These are phyloP conservation scores for Acleris laterana DNA, from an alignment of 2,888 invertebrate species.

Conservation along the genomic window DNA sequence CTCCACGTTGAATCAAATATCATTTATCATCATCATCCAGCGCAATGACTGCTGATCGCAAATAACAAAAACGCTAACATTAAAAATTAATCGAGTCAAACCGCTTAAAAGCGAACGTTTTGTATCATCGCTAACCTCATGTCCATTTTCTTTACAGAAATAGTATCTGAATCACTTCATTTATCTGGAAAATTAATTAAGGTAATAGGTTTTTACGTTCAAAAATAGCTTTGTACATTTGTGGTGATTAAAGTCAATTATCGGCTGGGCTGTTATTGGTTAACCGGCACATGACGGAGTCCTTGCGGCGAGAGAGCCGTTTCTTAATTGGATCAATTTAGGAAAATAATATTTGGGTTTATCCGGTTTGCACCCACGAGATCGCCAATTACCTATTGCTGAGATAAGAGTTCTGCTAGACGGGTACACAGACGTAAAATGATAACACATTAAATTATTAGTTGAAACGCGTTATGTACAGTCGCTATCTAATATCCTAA, in stretches of 20 bases:
- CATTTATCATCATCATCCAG: not conserved
- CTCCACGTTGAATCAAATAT: not conserved
- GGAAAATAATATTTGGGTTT: slow-evolving; percentile 11
- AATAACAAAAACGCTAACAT: not conserved
- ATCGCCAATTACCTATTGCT: slow-evolving; percentile 11
- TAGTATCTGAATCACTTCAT: slow-evolving; percentile 18
- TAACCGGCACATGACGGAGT: slow-evolving; percentile 15
- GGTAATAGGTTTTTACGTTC: slow-evolving; percentile 19
- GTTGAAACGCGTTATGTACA: not conserved
- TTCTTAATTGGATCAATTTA: slow-evolving; percentile 18
- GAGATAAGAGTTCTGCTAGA: not conserved
- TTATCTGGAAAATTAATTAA: slow-evolving; percentile 22
- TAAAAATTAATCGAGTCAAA: not conserved
- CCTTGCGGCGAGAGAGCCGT: slow-evolving; percentile 11
- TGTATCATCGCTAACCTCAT: not conserved
- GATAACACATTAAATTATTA: slow-evolving; percentile 8
- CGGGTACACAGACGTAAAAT: slow-evolving; percentile 8
- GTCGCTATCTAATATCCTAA: no score
- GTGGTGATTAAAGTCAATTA: slow-evolving; percentile 19
- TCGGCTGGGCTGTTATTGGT: slow-evolving; percentile 17
- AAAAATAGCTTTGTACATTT: slow-evolving; percentile 24
- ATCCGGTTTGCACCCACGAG: slow-evolving; percentile 6
- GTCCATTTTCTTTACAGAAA: slow-evolving; percentile 7
- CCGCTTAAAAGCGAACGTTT: slow-evolving; percentile 3
- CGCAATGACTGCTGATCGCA: slow-evolving; percentile 2